Base-by-base conservation (phyloP, 2,888 invertebrate species). In the Aphidius colemani region DNA sequence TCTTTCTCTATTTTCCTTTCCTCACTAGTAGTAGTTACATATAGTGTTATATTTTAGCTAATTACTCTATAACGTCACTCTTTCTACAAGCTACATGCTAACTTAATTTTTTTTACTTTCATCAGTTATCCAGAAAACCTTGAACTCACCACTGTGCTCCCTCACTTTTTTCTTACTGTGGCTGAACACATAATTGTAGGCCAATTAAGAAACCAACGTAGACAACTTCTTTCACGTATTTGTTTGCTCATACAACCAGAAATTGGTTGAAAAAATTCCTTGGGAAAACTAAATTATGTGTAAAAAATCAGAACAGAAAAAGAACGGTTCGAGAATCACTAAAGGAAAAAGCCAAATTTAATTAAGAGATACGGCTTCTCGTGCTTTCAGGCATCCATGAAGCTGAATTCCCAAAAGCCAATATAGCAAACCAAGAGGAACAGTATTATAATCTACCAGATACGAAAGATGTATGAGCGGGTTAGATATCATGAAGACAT, bases 281-380 rank as follows among this genome's bases (percentile, higher is more conserved):
- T 10, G 7, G 2, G 40, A 48, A 56, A 57, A 7, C 39, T 46
- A 39, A 7, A 39, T 45, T 46, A 45, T 30, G 8, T 45, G 7
- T 65, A 61, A 70, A 18, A 72, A 74, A 69, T 69, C 69, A 67
- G 65, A 64, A 59, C 30, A 51, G 6, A 40, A 59, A 13, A 59
- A 46, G 30, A 18, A 13, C 41, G 46, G 46, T 30, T 30, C 30
- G 44, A 45, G 64, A 64, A 72, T 74, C 74, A 71, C 71, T 74
- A 75, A 30, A 30, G 77, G 74, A 78, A 79, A 78, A 74, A 79
- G 78, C 74, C 75, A 78, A 79, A 80, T 80, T 80, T 80, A 80
- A 80, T 80, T 80, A 80, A 78, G 76, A 78, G 67, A 66, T 61
- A 59, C 50, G 69, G 65, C 70, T 75, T 75, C 78, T 79, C 71